Base-by-base conservation (phyloP, 2,888 invertebrate genomes). In the Aricia artaxerxes region DNA sequence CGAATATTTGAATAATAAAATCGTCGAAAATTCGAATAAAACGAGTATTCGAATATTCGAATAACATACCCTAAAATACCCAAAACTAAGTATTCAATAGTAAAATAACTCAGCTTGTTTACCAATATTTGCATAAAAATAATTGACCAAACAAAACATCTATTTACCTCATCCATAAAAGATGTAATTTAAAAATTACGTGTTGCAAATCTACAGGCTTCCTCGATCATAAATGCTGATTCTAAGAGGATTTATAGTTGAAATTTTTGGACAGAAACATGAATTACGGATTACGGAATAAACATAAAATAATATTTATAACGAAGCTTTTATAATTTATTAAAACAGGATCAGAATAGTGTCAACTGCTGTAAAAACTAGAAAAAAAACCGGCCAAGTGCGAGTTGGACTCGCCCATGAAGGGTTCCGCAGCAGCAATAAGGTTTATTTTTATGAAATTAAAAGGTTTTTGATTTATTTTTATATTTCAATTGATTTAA, bases 51-150 rank as follows among this genome's bases (percentile, higher is more conserved):
- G n/a, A n/a, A n/a, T n/a, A n/a, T n/a, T n/a, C n/a, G n/a, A n/a
- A n/a, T n/a, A n/a, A n/a, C n/a, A n/a, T n/a, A n/a, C n/a, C n/a
- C n/a, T n/a, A n/a, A n/a, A 69, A 9, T 69, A 6, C 35, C 11
- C 69, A 69, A 7, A 35, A 53, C 69, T 69, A 69, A 69, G 35
- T 35, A 69, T 69, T 35, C 35, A 35, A 69, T 35, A 69, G 35
- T 64, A 2, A 11, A 64, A 64, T 64, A 24, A 16, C 11, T 35
- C 35, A 35, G 1, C 69, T 69, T 38, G 69, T 38, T 69, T 76
- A 76, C 76, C 7, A 53, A 57, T 38, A 76, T 76, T 76, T 76
- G 76, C 76, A 76, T 76, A 57, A 57, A 76, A 31, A 76, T 76
- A 76, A 76, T 35, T 49, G 35, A 38, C 24, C 53, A 3, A 76